Evolutionary conservation across 2,888 invertebrate genomes (phyloP).

Genomic region (Venusia cambrica): DNA sequence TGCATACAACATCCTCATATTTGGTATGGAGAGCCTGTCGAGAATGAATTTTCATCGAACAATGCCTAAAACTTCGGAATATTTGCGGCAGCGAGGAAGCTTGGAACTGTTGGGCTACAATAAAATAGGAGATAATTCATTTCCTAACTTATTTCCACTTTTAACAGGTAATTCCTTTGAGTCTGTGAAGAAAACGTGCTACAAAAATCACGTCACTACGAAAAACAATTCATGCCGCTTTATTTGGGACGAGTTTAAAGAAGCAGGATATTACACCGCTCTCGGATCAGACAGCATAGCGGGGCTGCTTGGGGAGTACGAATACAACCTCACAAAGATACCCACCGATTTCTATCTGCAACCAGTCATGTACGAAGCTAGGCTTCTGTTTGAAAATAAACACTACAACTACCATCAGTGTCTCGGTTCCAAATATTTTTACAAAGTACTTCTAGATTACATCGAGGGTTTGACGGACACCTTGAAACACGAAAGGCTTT

Average conservation of each 20-base stretch:
- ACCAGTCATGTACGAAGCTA: slow-evolving; percentile 84
- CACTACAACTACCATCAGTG: slow-evolving; percentile 83
- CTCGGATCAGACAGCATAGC: slow-evolving; percentile 89
- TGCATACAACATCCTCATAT: slow-evolving; percentile 84
- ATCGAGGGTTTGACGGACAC: slow-evolving; percentile 80
- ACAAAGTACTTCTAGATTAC: slow-evolving; percentile 85
- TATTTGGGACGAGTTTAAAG: slow-evolving; percentile 89
- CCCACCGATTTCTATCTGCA: slow-evolving; percentile 92
- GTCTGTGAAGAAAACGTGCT: slow-evolving; percentile 63
- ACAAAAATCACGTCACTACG: slow-evolving; percentile 1
- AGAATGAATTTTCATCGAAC: slow-evolving; percentile 90
- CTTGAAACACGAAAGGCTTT: slow-evolving; percentile 81
- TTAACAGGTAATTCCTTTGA: slow-evolving; percentile 85
- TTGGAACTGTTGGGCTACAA: slow-evolving; percentile 93
- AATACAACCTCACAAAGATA: slow-evolving; percentile 75
- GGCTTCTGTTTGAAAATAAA: slow-evolving; percentile 81
- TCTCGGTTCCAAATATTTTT: slow-evolving; percentile 83
- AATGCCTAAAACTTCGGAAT: slow-evolving; percentile 85
- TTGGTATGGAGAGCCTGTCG: slow-evolving; percentile 92
- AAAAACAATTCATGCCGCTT: slow-evolving; percentile 84
- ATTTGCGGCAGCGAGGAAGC: slow-evolving; percentile 80
- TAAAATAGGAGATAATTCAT: slow-evolving; percentile 95
- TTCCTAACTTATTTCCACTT: slow-evolving; percentile 91
- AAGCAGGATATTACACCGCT: slow-evolving; percentile 85
- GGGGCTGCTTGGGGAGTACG: slow-evolving; percentile 37